Evolutionary conservation across 64 coral and sea anemone genomes (phyloP).

Genomic region (Montipora capricornis): DNA sequence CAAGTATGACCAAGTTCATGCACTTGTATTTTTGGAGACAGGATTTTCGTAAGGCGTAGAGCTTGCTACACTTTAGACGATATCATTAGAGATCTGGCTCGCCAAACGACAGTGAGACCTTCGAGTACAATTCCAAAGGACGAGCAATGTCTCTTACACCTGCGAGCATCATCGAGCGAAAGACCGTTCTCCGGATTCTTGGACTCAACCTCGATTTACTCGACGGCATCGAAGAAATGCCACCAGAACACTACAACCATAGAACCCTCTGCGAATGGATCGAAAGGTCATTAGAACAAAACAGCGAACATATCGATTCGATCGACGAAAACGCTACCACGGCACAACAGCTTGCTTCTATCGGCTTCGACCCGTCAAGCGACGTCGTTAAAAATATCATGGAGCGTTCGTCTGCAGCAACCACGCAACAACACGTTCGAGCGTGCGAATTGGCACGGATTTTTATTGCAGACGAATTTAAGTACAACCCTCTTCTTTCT

Average conservation of each 20-base stretch:
- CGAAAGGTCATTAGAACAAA: neutral
- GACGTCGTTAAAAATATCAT: constrained; percentile 6
- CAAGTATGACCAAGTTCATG: too few relatives aligned
- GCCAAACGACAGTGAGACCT: too few relatives aligned
- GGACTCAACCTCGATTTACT: neutral
- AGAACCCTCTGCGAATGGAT: constrained; percentile 26
- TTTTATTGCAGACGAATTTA: constrained; percentile 43
- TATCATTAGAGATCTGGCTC: too few relatives aligned
- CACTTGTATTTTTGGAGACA: too few relatives aligned
- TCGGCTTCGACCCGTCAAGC: constrained; percentile 33
- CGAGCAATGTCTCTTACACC: too few relatives aligned
- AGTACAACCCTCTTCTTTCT: constrained; percentile 31
- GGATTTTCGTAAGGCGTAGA: too few relatives aligned
- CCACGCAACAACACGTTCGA: constrained; percentile 8
- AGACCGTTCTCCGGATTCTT: neutral
- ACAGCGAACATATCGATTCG: neutral
- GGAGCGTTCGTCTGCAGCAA: neutral
- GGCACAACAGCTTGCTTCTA: neutral
- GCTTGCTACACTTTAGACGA: too few relatives aligned
- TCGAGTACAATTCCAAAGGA: too few relatives aligned
- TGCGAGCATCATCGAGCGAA: too few relatives aligned
- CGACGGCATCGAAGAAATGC: neutral
- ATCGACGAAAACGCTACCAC: neutral
- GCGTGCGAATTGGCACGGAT: constrained; percentile 4
- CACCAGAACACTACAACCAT: neutral